Conservation (phyloP, 2,797 vertebrate genomes). For the Forpus xanthops region DNA sequence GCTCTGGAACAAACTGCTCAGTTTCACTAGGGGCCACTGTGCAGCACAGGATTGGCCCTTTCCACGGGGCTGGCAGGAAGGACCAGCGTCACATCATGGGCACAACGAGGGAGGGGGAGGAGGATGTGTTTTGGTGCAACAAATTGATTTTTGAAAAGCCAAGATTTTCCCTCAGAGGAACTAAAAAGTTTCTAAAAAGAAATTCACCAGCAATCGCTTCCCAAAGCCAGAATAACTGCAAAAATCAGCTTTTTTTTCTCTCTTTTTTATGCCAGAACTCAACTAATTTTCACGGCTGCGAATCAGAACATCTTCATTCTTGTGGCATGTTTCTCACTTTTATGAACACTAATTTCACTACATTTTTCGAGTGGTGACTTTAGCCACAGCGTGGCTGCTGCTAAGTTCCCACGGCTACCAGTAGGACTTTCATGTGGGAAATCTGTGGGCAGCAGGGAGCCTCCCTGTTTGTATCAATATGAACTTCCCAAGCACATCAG, state of each 20-base stretch:
- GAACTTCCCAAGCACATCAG: constrained; percentile 66
- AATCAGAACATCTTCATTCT: constrained; percentile 62
- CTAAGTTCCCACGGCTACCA: constrained; percentile 68
- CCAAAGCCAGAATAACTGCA: not conserved
- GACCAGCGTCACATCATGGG: not conserved
- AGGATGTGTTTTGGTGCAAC: not conserved
- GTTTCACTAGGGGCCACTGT: constrained; percentile 65
- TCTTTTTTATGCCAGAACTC: constrained; percentile 6
- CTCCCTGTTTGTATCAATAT: constrained; percentile 70
- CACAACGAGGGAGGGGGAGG: rapidly evolving
- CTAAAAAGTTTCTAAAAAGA: too few relatives aligned
- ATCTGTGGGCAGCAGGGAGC: constrained; percentile 71
- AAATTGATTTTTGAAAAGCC: not conserved
- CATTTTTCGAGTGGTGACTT: constrained; percentile 55
- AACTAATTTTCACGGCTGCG: constrained; percentile 45
- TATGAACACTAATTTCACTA: constrained; percentile 64
- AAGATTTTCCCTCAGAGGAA: not conserved
- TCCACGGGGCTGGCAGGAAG: not conserved
- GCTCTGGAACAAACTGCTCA: not conserved
- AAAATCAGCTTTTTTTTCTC: not conserved
- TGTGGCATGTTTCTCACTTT: constrained; percentile 64
- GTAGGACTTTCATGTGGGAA: constrained; percentile 73
- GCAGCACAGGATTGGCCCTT: not conserved
- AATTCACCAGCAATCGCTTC: not conserved
- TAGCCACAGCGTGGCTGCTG: constrained; percentile 64